A percentile compares a stretch with the other conserved stretches of the same genome.
Evolutionary conservation across 2,888 invertebrate species (phyloP).

Genomic region (Acronicta aceris): DNA sequence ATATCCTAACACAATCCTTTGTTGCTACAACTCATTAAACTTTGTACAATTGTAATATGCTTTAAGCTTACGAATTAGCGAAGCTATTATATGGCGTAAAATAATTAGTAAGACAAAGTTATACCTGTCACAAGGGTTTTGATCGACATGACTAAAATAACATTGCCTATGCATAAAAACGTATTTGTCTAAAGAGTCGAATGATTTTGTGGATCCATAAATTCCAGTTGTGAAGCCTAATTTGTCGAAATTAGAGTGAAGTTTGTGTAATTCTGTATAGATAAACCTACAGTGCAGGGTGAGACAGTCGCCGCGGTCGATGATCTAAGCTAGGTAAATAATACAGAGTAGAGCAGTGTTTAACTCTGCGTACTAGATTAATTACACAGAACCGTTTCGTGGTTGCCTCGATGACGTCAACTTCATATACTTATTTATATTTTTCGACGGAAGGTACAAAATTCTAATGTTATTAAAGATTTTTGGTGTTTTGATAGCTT

Average conservation of each 20-base stretch:
- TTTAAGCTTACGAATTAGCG: background rate
- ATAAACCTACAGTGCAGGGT: constrained; percentile 36
- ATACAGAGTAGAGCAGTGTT: constrained; percentile 38
- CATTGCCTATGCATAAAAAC: too few relatives aligned
- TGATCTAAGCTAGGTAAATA: constrained; percentile 61
- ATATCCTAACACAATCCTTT: constrained; percentile 15
- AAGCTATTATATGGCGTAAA: too few relatives aligned
- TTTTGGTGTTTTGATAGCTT: too few relatives aligned
- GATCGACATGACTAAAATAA: too few relatives aligned
- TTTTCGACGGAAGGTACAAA: background rate
- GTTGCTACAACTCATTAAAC: background rate
- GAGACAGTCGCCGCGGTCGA: constrained; percentile 49
- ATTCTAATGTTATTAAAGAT: too few relatives aligned
- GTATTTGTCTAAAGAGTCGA: too few relatives aligned
- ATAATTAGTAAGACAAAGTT: background rate
- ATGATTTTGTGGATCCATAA: too few relatives aligned
- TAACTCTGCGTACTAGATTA: constrained; percentile 35
- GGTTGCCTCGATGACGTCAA: constrained; percentile 36
- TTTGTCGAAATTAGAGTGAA: constrained; percentile 21
- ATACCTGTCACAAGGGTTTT: background rate
- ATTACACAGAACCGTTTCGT: constrained; percentile 42
- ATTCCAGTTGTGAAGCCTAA: background rate
- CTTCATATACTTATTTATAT: constrained; percentile 7
- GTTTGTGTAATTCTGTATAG: constrained; percentile 22
- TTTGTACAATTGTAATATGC: background rate